phyloP scores from a whole-genome alignment of 2,888 invertebrate species.

The Blera fallax region DNA sequence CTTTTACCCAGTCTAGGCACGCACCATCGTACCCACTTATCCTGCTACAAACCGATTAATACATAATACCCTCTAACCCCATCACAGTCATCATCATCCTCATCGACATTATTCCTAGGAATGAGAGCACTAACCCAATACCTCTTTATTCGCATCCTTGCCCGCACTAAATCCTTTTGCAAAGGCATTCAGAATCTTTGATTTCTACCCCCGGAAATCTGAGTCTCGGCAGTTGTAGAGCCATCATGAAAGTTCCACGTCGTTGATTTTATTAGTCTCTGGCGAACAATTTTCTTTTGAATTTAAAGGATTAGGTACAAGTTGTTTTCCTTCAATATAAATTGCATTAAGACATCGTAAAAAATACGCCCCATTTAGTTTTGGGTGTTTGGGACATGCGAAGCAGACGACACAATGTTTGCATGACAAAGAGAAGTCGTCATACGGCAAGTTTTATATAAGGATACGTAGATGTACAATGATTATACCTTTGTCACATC shows the following conservation, averaged over 20 bases:
- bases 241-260: slow-evolving; percentile 80
- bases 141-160: slow-evolving; percentile 46
- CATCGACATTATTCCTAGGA: slow-evolving; percentile 53
- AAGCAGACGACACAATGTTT: slow-evolving; percentile 16
- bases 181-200: slow-evolving; percentile 67
- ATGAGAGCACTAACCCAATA: slow-evolving; percentile 12
- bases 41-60: slow-evolving; percentile 69
- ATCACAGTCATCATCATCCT: slow-evolving; percentile 61
- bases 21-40: slow-evolving; percentile 47
- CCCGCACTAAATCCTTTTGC: slow-evolving; percentile 66
- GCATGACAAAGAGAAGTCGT: slow-evolving; percentile 2
- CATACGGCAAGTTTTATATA: background rate
- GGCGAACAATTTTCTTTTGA: slow-evolving; percentile 81
- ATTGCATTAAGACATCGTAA: slow-evolving; percentile 78
- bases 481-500: slow-evolving; percentile 37
- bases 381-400: slow-evolving; percentile 50
- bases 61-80: slow-evolving; percentile 71
- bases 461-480: no score
- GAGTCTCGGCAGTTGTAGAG: slow-evolving; percentile 39
- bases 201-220: slow-evolving; percentile 64
- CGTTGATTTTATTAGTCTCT: slow-evolving; percentile 82
- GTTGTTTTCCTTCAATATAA: slow-evolving; percentile 79
- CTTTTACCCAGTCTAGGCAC: slow-evolving; percentile 46
- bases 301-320: slow-evolving; percentile 81
- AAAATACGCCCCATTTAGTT: slow-evolving; percentile 78